A percentile compares a stretch with the other conserved stretches of the same genome.
phyloP scores from a whole-genome alignment of 2,797 vertebrate species.

The Avahi laniger region DNA sequence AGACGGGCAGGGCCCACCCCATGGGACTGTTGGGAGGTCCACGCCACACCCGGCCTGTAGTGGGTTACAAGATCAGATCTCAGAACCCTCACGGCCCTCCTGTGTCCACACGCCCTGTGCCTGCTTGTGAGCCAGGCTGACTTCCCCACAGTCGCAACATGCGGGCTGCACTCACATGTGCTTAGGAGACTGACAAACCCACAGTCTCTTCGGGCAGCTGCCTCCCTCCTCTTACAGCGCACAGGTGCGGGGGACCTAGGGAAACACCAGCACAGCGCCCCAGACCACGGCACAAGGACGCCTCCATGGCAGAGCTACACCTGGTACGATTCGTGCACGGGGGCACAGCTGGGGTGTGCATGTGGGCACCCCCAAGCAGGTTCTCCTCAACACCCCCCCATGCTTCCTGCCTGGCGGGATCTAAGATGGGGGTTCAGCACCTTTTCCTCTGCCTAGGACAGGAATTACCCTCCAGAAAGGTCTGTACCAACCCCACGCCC shows the following conservation, averaged over 20 bases:
- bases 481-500: background rate
- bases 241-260: rapidly evolving
- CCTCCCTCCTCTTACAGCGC: background rate
- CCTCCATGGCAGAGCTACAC: background rate
- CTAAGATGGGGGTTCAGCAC: background rate
- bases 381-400: too few relatives aligned
- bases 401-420: background rate
- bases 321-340: rapidly evolving
- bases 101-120: background rate
- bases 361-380: background rate
- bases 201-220: rapidly evolving
- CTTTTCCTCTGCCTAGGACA: background rate
- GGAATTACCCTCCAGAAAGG: background rate
- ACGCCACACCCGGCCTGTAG: background rate
- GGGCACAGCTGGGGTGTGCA: background rate
- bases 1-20: background rate
- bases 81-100: background rate
- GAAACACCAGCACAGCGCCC: background rate
- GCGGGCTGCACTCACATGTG: too few relatives aligned
- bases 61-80: background rate
- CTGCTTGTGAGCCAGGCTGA: too few relatives aligned
- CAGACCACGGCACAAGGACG: background rate
- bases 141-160: background rate
- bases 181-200: background rate
- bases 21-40: background rate